A percentile compares a stretch with the other conserved stretches of the same genome.
Evolutionary conservation across 2,113 vertebrate species (phyloP).

Genomic region (Peromyscus polionotus): DNA sequence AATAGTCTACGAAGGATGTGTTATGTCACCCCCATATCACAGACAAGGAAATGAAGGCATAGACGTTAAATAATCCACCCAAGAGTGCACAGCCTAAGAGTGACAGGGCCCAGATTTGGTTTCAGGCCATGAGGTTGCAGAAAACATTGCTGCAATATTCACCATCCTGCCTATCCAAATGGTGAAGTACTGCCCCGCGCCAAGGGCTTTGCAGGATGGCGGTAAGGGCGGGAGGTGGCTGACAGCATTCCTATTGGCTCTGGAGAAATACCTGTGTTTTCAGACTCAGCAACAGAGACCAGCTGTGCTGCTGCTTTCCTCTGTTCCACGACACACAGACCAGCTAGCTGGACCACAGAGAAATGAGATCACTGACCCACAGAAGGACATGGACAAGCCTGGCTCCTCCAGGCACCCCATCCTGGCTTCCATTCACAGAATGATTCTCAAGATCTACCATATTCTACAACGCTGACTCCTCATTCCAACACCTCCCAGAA

Average conservation of each 20-base stretch:
- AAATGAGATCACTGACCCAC: background rate
- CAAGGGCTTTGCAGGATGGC: background rate
- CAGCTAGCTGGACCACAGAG: background rate
- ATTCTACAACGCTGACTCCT: background rate
- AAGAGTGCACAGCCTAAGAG: background rate
- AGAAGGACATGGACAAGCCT: background rate
- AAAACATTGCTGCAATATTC: background rate
- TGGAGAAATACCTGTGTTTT: background rate
- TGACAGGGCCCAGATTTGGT: background rate
- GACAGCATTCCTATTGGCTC: background rate
- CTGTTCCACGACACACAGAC: background rate
- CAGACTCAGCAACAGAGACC: background rate
- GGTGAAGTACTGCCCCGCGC: background rate
- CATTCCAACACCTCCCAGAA: accelerated
- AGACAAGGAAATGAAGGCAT: background rate
- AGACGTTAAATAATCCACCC: background rate
- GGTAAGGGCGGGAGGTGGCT: background rate
- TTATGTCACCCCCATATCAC: background rate
- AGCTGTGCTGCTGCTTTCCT: background rate
- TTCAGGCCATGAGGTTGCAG: background rate
- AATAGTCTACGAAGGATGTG: background rate
- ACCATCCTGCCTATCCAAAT: background rate
- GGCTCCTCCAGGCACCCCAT: background rate
- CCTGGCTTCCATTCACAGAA: background rate
- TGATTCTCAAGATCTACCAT: background rate